Conservation (phyloP, 2,113 vertebrate genomes). For the Ibidorhyncha struthersii region DNA sequence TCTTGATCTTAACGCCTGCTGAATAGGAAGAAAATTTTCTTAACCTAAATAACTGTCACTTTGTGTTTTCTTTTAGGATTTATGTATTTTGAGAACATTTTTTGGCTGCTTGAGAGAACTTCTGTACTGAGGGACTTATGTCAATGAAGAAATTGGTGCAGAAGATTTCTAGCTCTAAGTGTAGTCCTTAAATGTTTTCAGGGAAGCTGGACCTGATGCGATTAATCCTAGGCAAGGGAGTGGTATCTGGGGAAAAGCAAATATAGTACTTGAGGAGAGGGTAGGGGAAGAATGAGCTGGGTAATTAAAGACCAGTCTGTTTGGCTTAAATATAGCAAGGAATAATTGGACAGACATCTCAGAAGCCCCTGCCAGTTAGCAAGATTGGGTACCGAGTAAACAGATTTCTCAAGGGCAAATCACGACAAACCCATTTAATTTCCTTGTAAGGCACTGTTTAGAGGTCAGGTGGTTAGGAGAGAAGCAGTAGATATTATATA, state of each 20-base stretch:
- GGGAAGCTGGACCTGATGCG: not conserved
- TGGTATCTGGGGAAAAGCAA: not conserved
- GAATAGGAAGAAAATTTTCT: not conserved
- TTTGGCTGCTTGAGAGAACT: constrained; percentile 30
- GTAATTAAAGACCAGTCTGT: constrained; percentile 27
- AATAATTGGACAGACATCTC: constrained; percentile 22
- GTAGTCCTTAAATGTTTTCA: not conserved
- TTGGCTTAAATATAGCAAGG: constrained; percentile 22
- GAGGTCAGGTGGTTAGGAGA: not conserved
- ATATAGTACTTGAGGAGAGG: not conserved
- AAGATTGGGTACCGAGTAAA: not conserved
- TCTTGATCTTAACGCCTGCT: constrained; percentile 23
- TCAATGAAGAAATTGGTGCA: not conserved
- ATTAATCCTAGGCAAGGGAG: not conserved
- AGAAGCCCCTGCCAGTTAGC: not conserved
- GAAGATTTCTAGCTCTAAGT: not conserved
- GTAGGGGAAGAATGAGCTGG: not conserved
- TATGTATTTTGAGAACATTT: constrained; percentile 39
- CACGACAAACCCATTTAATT: not conserved
- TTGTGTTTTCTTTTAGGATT: constrained; percentile 57
- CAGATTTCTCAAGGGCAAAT: constrained; percentile 17
- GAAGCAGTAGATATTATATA: not conserved
- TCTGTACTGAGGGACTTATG: not conserved
- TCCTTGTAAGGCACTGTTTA: not conserved
- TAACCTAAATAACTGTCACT: constrained; percentile 5